Base-by-base conservation (phyloP, 92 coral and sea anemone genomes). In the Paragorgia papillata region DNA sequence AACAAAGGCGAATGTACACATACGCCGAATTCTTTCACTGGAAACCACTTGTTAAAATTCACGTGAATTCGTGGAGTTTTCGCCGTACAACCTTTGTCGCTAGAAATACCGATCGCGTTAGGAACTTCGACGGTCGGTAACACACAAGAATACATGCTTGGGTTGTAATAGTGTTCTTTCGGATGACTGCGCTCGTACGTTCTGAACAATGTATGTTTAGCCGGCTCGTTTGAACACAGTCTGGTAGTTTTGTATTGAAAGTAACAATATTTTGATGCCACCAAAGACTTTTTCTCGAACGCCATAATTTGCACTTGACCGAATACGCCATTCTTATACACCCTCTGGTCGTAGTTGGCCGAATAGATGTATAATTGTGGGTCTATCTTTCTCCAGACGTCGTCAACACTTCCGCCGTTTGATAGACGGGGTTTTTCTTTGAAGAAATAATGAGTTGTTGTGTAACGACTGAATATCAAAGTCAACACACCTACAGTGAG, bases 1-100 rank as follows among this genome's bases (percentile, higher is more conserved):
- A 56, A 56, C 62, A 56, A 13, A 56, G 62, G 62, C 29, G 62
- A 56, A 28, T 56, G 62, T 7, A 56, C 62, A 28, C 62, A 56
- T 12, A 56, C 62, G 31, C 30, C 62, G 18, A 56, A 56, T 8
- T 56, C 62, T 56, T 56, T 56, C 33, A 56, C 30, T 7, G 33
- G 62, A 9, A 22, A 7, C 30, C 62, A 22, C 22, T 22, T 56
- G 4, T 56, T 4, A 17, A 3, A 22, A 7, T 9, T 56, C 28
- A 56, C 62, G 2, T n/a, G n/a, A n/a, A n/a, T 6, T 22, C 30
- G 18, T 51, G 8, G 22, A 56, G 12, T 22, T 56, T 28, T 17
- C 62, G 17, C 15, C 53, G 17, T n/a, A 46, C 53, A 56, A 13
- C 22, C 30, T 22, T 56, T 8, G 10, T 56, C 62, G 7, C 6